These are phyloP conservation scores for Agrilus cyanescens DNA, from an alignment of 2,888 invertebrate genomes.

Conservation along the genomic window DNA sequence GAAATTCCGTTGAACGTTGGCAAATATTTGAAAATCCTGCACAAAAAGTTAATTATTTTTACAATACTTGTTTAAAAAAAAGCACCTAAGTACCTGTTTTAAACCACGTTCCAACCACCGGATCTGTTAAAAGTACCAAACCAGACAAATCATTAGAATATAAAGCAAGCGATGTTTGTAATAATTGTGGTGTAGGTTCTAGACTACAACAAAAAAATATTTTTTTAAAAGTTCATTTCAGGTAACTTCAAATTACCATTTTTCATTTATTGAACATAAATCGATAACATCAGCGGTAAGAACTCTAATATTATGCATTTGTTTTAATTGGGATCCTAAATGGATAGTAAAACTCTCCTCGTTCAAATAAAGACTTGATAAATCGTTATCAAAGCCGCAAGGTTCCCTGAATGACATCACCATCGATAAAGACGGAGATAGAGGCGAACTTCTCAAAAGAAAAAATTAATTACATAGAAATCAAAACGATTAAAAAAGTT, in stretches of 20 bases:
- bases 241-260: constrained; percentile 15
- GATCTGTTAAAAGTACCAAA: constrained; percentile 69
- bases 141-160: constrained; percentile 88
- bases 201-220: constrained; percentile 28
- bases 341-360: constrained; percentile 98
- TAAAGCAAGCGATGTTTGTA: constrained; percentile 87
- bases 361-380: constrained; percentile 2
- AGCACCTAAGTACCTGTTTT: constrained; percentile 28
- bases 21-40: constrained; percentile 58
- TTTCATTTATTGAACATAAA: constrained; percentile 48
- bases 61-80: background rate
- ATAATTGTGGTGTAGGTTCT: constrained; percentile 60
- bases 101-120: constrained; percentile 32
- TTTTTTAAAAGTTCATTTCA: background rate
- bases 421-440: constrained; percentile 29
- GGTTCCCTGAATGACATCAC: background rate
- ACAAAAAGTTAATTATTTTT: constrained; percentile 17
- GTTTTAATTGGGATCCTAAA: constrained; percentile 94
- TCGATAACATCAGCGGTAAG: constrained; percentile 76
- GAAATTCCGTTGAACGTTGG: constrained; percentile 83
- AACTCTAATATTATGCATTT: constrained; percentile 94
- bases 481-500: constrained; percentile 12
- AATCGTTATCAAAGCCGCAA: too few species aligned
- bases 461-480: constrained; percentile 4
- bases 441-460: constrained; percentile 35